A percentile compares a stretch with the other conserved stretches of the same genome.
Evolutionary conservation across 2,797 vertebrate genomes (phyloP).

Genomic region (Dermochelys coriacea): DNA sequence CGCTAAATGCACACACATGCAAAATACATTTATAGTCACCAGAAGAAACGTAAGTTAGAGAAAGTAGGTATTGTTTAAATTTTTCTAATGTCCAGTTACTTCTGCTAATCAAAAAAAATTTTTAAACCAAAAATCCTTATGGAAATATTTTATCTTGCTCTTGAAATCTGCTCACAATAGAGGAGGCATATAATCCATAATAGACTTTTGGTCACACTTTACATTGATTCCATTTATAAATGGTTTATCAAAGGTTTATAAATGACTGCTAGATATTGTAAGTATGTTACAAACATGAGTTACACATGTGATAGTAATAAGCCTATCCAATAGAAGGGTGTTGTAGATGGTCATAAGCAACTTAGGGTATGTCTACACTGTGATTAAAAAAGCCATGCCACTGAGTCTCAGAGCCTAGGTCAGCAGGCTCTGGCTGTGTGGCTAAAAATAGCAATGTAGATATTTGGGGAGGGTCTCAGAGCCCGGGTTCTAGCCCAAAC

Average conservation of each 20-base stretch:
- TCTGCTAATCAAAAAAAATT: constrained; percentile 48
- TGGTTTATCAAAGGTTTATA: constrained; percentile 32
- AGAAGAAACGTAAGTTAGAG: neutral
- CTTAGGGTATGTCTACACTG: neutral
- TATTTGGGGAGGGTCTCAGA: neutral
- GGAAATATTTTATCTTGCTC: constrained; percentile 56
- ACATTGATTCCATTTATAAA: constrained; percentile 52
- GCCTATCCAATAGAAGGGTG: constrained; percentile 23
- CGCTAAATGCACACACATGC: neutral
- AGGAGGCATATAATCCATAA: neutral
- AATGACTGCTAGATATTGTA: constrained; percentile 20
- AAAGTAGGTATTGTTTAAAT: neutral
- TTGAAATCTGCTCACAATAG: neutral
- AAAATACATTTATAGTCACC: neutral
- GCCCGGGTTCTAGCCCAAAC: neutral
- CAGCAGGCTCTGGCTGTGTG: neutral
- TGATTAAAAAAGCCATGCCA: neutral
- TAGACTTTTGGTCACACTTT: constrained; percentile 54
- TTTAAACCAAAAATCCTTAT: constrained; percentile 54
- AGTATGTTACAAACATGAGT: constrained; percentile 12
- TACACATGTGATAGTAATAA: constrained; percentile 2
- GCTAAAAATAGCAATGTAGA: neutral
- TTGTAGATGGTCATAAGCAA: neutral
- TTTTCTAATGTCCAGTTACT: neutral
- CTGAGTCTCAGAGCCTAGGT: neutral